Percentiles rank a stretch among this genome's conserved stretches.
Conservation (phyloP, 2,797 vertebrate species). For the Synaphobranchus kaupii region DNA sequence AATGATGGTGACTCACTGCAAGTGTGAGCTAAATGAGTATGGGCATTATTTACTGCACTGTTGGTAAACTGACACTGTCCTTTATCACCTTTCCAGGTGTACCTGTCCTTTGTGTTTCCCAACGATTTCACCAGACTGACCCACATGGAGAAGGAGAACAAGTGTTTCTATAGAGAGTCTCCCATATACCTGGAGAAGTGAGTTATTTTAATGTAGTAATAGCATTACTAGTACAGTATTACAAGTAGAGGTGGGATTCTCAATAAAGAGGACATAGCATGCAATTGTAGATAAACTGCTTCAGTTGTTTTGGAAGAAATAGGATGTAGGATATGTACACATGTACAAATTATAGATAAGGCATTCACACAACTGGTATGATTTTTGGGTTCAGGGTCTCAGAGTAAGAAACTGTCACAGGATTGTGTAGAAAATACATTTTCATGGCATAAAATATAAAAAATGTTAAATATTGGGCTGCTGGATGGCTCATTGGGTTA, state of each 20-base stretch:
- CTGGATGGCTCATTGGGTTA: too few relatives aligned
- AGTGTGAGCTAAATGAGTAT: not conserved
- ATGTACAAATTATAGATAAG: not conserved
- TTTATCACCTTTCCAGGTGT: slow-evolving; percentile 77
- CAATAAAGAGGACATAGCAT: not conserved
- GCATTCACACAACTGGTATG: not conserved
- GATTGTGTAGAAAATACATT: not conserved
- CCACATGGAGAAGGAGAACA: slow-evolving; percentile 98
- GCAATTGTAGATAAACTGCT: not conserved
- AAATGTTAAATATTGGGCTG: not conserved
- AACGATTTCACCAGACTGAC: slow-evolving; percentile 97
- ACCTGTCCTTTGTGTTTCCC: slow-evolving; percentile 95
- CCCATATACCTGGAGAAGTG: slow-evolving; percentile 96
- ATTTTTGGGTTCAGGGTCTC: not conserved
- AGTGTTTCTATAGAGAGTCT: slow-evolving; percentile 97
- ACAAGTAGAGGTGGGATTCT: not conserved
- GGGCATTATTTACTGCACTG: not conserved
- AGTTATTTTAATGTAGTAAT: slow-evolving; percentile 41
- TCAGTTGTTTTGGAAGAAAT: not conserved
- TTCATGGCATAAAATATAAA: not conserved
- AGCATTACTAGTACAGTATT: not conserved
- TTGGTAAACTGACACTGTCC: not conserved
- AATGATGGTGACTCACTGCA: not conserved
- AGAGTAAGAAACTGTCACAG: not conserved
- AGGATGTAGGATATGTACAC: not conserved